Base-by-base conservation (phyloP, 2,113 vertebrate species). In the Zingel zingel region DNA sequence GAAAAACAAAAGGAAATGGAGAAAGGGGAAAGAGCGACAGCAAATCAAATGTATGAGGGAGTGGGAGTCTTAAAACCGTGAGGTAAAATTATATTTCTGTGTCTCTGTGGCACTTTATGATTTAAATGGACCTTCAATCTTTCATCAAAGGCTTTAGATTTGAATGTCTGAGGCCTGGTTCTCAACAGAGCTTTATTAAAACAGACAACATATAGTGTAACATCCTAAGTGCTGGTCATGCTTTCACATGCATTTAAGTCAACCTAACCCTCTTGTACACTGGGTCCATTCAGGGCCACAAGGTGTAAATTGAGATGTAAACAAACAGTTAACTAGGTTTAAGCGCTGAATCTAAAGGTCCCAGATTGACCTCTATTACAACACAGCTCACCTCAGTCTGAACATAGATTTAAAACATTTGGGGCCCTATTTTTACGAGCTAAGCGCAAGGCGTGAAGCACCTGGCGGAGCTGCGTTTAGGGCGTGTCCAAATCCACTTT, bases 281-380 rank as follows among this genome's bases (percentile, higher is more conserved):
- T 85, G 78, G 23, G 36, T 50, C 77, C 81, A 88, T 93, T 93
- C 70, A 94, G 45, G 62, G 18, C 39, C 67, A 53, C 21, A 15
- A 75, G 75, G 86, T 85, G 85, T 88, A 91, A 92, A 92, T 57
- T 91, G 86, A 83, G 82, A 82, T 64, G 74, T 83, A 90, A 93
- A 92, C 87, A 91, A 92, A 89, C 80, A 81, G 69, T 79, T 88
- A 86, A 88, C 78, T 65, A 81, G 65, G 77, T 79, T 74, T 79
- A 70, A 62, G 65, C 15, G 15, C 65, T 64, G 23, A 68, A 81
- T 68, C 67, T 69, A 51, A 25, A 54, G 76, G 54, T 67, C 79
- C 74, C 48, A 68, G 74, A 68, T 33, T 90, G 82, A 87, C 92
- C 87, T 71, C 63, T 65, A 16, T 73, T 68, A 62, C 67, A 72